Base-by-base conservation (phyloP, 1,140 invertebrate species). In the Zaprionus kolodkinae region DNA sequence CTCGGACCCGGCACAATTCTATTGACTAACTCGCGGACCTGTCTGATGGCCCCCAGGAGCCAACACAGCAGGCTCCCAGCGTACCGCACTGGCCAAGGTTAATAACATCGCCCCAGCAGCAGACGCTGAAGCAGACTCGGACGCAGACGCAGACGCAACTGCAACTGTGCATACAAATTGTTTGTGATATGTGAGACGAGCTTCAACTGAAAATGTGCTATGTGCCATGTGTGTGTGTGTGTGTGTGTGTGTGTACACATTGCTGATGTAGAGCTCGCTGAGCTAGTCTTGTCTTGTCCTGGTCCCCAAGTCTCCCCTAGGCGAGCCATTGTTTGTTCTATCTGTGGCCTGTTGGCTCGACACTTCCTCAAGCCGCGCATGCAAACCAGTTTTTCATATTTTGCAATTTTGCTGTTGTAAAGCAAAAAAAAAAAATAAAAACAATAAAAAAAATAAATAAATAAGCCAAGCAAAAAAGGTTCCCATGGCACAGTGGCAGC, bases 141-240 rank as follows among this genome's bases (percentile, higher is more conserved):
- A 73, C 56, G 73, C 73, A 35, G 68, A 73, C 56, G 73, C 73
- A 76, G 68, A 74, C 60, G 52, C 57, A 68, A 73, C 64, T 66
- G 64, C 71, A 73, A 78, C 70, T 68, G 69, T 77, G 69, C 75
- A 77, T 67, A 77, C 71, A 74, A 78, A 78, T 68, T 64, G 64
- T 72, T 59, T 62, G 67, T 77, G 70, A 73, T 57, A 67, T 76
- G 74, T 71, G 68, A 61, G 61, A 71, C 40, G 48, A 43, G 15
- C 2, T 35, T 33, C 27, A 25, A 25, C 15, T 38, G 6, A 12
- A 27, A 10, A 54, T 30, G 1, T 11, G 25, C 13, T 30, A 6
- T 55, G 1, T 54, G 50, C 2, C 3, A 13, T 54, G 13, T 15
- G 27, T 33, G n/a, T 55, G 7, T 55, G 27, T 33, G 12, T 55